Conservation (phyloP, 2,888 invertebrate species). For the Ashinkailepas kermadecensis region DNA sequence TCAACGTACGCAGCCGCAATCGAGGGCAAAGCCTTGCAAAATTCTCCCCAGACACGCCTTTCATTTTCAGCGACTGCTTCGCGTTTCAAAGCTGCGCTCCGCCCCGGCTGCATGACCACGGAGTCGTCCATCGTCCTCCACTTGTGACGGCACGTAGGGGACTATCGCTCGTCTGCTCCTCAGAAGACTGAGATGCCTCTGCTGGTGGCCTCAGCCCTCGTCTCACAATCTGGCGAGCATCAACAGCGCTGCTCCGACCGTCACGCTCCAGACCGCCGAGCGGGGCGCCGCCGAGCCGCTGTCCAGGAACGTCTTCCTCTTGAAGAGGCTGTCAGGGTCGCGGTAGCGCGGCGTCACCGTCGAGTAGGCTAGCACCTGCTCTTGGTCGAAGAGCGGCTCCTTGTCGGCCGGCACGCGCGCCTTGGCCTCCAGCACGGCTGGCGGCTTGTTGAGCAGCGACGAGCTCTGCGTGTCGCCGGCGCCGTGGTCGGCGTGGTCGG, state of each 20-base stretch:
- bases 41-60: too few relatives aligned
- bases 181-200: too few relatives aligned
- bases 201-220: too few relatives aligned
- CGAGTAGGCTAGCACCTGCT: not conserved
- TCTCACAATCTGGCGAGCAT: not conserved
- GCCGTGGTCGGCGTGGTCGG: not conserved
- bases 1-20: too few relatives aligned
- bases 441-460: constrained; percentile 5
- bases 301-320: constrained; percentile 11
- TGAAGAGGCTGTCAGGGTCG: constrained; percentile 18
- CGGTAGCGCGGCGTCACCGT: constrained; percentile 2
- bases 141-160: too few relatives aligned
- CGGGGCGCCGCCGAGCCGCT: not conserved
- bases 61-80: too few relatives aligned
- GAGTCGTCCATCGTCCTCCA: too few relatives aligned
- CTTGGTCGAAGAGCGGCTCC: not conserved
- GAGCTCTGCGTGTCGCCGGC: not conserved
- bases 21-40: too few relatives aligned
- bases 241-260: not conserved
- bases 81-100: too few relatives aligned
- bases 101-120: too few relatives aligned
- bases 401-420: not conserved
- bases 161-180: too few relatives aligned
- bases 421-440: not conserved
- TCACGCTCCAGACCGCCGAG: not conserved